Percentiles rank a stretch among this genome's conserved stretches.
Conservation (phyloP, 2,888 invertebrate genomes). For the Anodontia alba region DNA sequence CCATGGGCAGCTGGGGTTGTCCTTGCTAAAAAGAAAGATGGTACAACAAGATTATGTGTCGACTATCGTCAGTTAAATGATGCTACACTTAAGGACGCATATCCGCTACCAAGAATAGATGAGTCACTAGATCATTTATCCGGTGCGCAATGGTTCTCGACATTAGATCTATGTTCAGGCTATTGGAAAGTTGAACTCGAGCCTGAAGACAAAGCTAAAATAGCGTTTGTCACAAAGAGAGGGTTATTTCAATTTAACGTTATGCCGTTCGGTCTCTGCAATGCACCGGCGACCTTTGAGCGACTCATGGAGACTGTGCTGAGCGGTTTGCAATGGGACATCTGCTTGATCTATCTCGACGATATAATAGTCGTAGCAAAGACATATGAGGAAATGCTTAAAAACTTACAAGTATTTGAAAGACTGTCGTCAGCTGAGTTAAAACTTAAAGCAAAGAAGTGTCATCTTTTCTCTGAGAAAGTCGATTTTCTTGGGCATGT, state of each 20-base stretch:
- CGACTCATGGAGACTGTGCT: slow-evolving; percentile 64
- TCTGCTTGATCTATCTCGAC: no score
- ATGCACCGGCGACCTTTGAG: slow-evolving; percentile 68
- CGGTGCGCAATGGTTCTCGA: no score
- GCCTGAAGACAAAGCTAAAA: slow-evolving; percentile 52
- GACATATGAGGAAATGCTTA: background rate
- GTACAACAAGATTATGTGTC: background rate
- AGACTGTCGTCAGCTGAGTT: background rate
- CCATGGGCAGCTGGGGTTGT: slow-evolving; percentile 51
- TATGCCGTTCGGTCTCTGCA: no score
- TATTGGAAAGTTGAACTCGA: slow-evolving; percentile 48
- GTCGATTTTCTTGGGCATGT: background rate
- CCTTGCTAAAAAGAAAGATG: slow-evolving; percentile 44
- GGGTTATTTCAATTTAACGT: slow-evolving; percentile 19
- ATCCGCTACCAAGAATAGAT: no score
- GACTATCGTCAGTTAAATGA: background rate
- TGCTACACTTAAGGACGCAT: slow-evolving; percentile 54
- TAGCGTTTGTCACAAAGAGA: slow-evolving; percentile 55
- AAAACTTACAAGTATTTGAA: background rate
- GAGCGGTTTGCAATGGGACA: slow-evolving; percentile 36
- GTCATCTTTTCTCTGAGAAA: background rate
- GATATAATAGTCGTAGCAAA: slow-evolving; percentile 48
- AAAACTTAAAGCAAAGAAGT: no score
- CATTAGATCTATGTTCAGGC: no score
- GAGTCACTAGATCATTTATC: no score